Conservation (phyloP, 2,888 invertebrate species). For the Cheilosia vernalis region DNA sequence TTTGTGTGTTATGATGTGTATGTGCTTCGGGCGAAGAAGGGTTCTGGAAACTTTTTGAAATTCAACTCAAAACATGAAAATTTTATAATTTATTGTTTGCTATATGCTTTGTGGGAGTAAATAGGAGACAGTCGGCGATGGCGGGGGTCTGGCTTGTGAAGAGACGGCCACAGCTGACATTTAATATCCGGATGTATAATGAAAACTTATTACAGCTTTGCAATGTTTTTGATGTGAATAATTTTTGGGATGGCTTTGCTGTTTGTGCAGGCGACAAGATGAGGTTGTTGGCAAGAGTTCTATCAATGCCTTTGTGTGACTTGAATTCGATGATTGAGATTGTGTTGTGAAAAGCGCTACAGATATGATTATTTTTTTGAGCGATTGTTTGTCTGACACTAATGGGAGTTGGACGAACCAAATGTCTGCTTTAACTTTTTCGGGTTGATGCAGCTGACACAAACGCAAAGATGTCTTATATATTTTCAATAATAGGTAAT, state of each 20-base stretch:
- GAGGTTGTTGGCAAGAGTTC: neutral
- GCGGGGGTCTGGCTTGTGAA: conserved; percentile 1
- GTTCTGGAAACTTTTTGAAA: conserved; percentile 56
- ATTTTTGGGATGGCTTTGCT: conserved; percentile 41
- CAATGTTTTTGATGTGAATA: conserved; percentile 55
- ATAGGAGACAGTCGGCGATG: too few species aligned
- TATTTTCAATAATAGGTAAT: too few species aligned
- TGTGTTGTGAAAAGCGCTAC: too few species aligned
- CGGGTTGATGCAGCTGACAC: too few species aligned
- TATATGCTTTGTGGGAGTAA: neutral
- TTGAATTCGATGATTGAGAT: too few species aligned
- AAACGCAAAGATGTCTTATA: too few species aligned
- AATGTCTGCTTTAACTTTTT: too few species aligned
- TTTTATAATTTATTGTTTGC: conserved; percentile 61
- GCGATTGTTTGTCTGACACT: too few species aligned
- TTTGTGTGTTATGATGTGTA: neutral
- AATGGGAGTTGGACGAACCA: too few species aligned
- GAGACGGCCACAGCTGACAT: conserved; percentile 61
- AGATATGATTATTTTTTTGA: too few species aligned
- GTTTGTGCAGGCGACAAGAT: conserved; percentile 9
- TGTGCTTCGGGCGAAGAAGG: neutral
- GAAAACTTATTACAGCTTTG: conserved; percentile 69
- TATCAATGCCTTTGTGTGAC: too few species aligned
- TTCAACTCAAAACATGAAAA: conserved; percentile 66
- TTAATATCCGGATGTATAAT: conserved; percentile 69